Evolutionary conservation across 2,888 invertebrate genomes (phyloP).

Genomic region (Vanessa cardui): DNA sequence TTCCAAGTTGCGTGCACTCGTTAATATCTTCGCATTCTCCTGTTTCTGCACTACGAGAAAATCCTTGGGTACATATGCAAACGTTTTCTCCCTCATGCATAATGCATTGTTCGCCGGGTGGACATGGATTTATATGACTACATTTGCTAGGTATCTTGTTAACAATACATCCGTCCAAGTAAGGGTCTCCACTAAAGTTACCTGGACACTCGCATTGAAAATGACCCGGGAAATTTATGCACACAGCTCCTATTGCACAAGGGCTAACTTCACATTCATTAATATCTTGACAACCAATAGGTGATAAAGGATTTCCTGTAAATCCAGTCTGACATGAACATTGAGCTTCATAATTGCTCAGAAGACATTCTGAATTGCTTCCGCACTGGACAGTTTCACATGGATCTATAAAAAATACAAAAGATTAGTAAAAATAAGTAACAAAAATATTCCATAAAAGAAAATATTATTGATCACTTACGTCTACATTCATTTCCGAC

Average conservation of each 20-base stretch:
- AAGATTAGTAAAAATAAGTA: conserved; percentile 17
- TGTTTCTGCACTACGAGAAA: conserved; percentile 87
- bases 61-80: conserved; percentile 95
- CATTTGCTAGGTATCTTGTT: conserved; percentile 87
- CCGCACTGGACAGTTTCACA: conserved; percentile 93
- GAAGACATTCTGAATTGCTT: conserved; percentile 93
- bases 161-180: conserved; percentile 88
- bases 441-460: conserved; percentile 7
- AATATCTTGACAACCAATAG: conserved; percentile 91
- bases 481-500: conserved; percentile 95
- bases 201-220: conserved; percentile 95
- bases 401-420: conserved; percentile 86
- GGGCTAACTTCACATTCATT: conserved; percentile 92
- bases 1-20: conserved; percentile 90
- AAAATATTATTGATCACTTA: conserved; percentile 74
- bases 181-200: conserved; percentile 91
- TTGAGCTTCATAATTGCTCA: conserved; percentile 91
- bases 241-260: conserved; percentile 92
- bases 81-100: conserved; percentile 90
- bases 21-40: conserved; percentile 93
- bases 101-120: conserved; percentile 93
- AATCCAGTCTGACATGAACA: conserved; percentile 93
- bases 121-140: conserved; percentile 89
- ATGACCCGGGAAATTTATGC: conserved; percentile 93
- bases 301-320: conserved; percentile 85